Evolutionary conservation across 2,113 vertebrate species (phyloP), one percentile per base, ranked within the genome.

Genomic region (Erythrolamprus reginae): DNA sequence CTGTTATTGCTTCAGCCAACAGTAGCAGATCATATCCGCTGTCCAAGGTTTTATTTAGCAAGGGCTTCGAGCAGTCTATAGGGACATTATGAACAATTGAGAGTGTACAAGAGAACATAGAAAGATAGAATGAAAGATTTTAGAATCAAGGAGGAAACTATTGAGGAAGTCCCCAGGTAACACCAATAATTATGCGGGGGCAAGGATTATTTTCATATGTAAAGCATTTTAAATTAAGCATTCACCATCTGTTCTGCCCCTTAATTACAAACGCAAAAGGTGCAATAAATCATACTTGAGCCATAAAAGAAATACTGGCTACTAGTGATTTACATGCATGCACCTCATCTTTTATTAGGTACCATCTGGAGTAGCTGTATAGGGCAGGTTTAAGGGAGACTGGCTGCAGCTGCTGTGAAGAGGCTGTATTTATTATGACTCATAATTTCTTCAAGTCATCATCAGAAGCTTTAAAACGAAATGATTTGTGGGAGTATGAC

Each of bases 221-320:
- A 84, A 9, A 61, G 15, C 0, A 55, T 93, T 96, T 94, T 91
- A 94, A 93, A 94, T 94, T 88, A 94, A 90, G 5, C 93, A 86
- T 92, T 93, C 70, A 10, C 90, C 82, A 61, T 95, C 91, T 95
- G 86, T 89, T 95, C 8, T 23, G 10, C 91, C 87, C 50, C 38
- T 82, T 93, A 94, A 92, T 92, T 92, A 70, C 51, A 87, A 82
- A 87, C 61, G 2, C 24, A 89, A 88, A 90, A 93, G 85, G 10
- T 48, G 24, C 2, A 85, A 83, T 96, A 94, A 95, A 94, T 96
- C 61, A 88, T 83, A 91, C 86, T 51, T 93, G 26, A 88, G 10
- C 93, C 92, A 7, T 38, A 90, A 93, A 87, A 93, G 23, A 90
- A 91, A 93, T 89, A 26, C 86, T 87, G 93, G 1, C 17, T 92